Conservation (phyloP, 2,888 invertebrate species). For the Baronia brevicornis region DNA sequence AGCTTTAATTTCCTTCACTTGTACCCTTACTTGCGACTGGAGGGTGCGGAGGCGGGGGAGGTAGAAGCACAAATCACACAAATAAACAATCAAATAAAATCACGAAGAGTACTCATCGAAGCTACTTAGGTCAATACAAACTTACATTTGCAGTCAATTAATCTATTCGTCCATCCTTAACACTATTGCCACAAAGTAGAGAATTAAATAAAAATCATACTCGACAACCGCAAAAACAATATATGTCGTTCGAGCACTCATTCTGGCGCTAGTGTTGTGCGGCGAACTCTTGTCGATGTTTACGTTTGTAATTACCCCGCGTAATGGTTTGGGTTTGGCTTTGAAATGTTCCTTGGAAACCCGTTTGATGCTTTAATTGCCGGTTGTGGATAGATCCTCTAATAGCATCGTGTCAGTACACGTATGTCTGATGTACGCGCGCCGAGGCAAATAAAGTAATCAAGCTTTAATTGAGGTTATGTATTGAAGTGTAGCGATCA, state of each 20-base stretch:
- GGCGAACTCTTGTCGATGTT: constrained; percentile 25
- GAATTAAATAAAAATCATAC: constrained; percentile 14
- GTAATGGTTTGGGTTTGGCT: constrained; percentile 15
- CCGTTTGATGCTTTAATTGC: constrained; percentile 20
- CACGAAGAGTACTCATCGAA: constrained; percentile 54
- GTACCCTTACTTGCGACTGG: not conserved
- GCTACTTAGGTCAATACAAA: constrained; percentile 37
- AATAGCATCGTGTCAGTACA: constrained; percentile 14
- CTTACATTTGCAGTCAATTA: constrained; percentile 2
- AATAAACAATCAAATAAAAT: constrained; percentile 68
- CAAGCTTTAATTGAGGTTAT: constrained; percentile 6
- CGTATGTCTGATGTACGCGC: not conserved
- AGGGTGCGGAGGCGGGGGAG: constrained; percentile 11
- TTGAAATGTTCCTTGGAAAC: constrained; percentile 14
- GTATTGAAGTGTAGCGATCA: constrained; percentile 1
- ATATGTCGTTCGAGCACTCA: constrained; percentile 27
- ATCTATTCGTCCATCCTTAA: constrained; percentile 18
- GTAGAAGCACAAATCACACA: constrained; percentile 45
- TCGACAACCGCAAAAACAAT: constrained; percentile 15
- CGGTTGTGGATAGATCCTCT: constrained; percentile 6
- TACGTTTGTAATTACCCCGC: constrained; percentile 19
- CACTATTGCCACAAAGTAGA: constrained; percentile 19
- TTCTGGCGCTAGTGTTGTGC: constrained; percentile 39
- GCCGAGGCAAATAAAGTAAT: constrained; percentile 1
- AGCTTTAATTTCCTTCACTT: constrained; percentile 36